Percentiles rank a stretch among this genome's conserved stretches.
Evolutionary conservation across 2,888 invertebrate genomes (phyloP).

Genomic region (Gasteruption jaculator): DNA sequence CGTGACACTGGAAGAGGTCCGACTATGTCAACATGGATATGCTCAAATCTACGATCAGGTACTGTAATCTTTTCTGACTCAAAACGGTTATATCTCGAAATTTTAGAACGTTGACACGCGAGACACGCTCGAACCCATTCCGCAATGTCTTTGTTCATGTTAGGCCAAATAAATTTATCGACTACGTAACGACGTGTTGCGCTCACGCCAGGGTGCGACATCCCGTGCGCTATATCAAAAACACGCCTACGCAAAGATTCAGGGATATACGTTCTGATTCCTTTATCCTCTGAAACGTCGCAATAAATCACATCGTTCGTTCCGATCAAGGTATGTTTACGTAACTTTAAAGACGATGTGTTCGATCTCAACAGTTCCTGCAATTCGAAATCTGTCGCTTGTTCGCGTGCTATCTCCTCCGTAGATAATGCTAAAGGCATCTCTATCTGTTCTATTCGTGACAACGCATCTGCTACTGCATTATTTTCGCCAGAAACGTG

Average conservation of each 20-base stretch:
- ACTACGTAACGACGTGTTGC: slow-evolving; percentile 24
- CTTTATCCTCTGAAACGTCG: slow-evolving; percentile 17
- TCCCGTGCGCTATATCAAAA: slow-evolving; percentile 19
- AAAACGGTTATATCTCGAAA: slow-evolving; percentile 31
- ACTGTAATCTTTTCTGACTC: too few relatives aligned
- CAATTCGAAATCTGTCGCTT: too few relatives aligned
- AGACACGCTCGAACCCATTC: slow-evolving; percentile 35
- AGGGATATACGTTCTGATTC: slow-evolving; percentile 28
- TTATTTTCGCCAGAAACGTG: too few relatives aligned
- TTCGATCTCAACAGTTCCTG: too few relatives aligned
- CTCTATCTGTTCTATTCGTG: too few relatives aligned
- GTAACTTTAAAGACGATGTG: slow-evolving; percentile 8
- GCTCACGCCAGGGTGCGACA: slow-evolving; percentile 25
- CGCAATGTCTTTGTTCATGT: slow-evolving; percentile 29
- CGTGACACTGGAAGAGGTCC: too few relatives aligned
- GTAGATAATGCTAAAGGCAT: too few relatives aligned
- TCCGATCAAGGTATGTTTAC: slow-evolving; percentile 1
- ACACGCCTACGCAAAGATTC: slow-evolving; percentile 17
- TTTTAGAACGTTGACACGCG: slow-evolving; percentile 36
- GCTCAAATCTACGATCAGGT: too few relatives aligned
- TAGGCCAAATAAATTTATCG: slow-evolving; percentile 31
- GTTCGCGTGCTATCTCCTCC: too few relatives aligned
- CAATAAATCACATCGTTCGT: slow-evolving; percentile 16
- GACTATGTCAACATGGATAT: too few relatives aligned
- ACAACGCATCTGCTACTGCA: too few relatives aligned